These are phyloP conservation scores for Philypnodon macrostomus DNA, from an alignment of 2,797 vertebrate species.

Conservation along the genomic window DNA sequence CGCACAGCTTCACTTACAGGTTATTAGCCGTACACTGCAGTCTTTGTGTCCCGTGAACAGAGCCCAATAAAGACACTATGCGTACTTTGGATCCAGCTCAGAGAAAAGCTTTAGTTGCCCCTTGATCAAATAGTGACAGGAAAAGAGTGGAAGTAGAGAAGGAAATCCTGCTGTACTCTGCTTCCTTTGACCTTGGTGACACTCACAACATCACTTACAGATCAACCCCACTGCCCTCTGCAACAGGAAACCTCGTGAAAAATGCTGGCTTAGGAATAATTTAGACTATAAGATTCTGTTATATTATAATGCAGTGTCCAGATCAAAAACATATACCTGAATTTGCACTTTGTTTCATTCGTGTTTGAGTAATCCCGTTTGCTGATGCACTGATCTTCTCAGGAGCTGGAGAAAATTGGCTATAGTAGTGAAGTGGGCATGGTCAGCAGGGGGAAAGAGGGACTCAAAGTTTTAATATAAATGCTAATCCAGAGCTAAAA, in stretches of 20 bases:
- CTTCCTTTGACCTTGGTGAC: conserved; percentile 64
- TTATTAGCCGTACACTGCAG: conserved; percentile 43
- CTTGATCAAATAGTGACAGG: conserved; percentile 44
- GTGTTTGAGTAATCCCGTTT: no score
- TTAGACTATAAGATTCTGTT: no score
- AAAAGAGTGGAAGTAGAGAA: conserved; percentile 40
- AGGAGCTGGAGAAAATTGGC: no score
- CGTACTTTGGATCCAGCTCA: conserved; percentile 32
- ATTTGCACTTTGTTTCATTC: no score
- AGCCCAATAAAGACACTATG: conserved; percentile 51
- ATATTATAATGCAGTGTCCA: no score
- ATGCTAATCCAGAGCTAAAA: no score
- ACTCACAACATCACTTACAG: conserved; percentile 20
- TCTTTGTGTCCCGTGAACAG: conserved; percentile 50
- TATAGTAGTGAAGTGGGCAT: no score
- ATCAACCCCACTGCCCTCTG: conserved; percentile 29
- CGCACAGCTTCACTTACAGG: no score
- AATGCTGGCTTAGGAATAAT: conserved; percentile 4
- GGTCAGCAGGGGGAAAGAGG: no score
- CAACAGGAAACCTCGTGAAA: conserved; percentile 36
- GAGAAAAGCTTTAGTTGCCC: conserved; percentile 42
- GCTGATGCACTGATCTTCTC: no score
- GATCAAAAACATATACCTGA: no score
- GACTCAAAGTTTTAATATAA: no score
- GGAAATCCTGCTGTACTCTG: conserved; percentile 67